Conservation (phyloP, 2,113 vertebrate species). For the Chiloscyllium plagiosum region DNA sequence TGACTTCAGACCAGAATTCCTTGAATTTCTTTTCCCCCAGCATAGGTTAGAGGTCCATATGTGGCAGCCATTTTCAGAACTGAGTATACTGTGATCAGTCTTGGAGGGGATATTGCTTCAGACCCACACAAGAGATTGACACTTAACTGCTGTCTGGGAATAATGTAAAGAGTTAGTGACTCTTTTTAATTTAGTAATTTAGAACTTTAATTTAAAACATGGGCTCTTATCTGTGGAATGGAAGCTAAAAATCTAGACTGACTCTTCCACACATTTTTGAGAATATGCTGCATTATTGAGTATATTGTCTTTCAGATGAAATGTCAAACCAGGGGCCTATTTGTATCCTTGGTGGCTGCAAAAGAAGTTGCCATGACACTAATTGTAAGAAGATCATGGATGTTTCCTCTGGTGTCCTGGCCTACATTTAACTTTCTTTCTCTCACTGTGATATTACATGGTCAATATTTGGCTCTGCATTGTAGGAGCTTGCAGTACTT, state of each 20-base stretch:
- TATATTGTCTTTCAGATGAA: not conserved
- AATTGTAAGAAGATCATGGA: not conserved
- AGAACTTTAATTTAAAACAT: too few species aligned
- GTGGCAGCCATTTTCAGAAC: too few species aligned
- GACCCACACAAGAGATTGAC: too few species aligned
- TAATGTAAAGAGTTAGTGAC: too few species aligned
- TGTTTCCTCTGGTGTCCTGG: not conserved
- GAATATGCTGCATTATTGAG: not conserved
- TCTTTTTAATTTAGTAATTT: too few species aligned
- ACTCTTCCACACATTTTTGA: not conserved
- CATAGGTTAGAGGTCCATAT: too few species aligned
- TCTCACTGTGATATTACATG: not conserved
- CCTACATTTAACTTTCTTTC: not conserved
- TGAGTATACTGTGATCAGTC: too few species aligned
- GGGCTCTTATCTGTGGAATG: too few species aligned
- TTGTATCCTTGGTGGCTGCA: not conserved
- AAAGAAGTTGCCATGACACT: not conserved
- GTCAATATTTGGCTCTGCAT: not conserved
- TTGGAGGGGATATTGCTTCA: too few species aligned
- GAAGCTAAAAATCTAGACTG: not conserved
- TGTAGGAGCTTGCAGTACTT: not conserved
- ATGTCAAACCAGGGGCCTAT: not conserved
- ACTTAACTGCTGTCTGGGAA: too few species aligned
- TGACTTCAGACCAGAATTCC: too few species aligned
- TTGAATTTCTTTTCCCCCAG: too few species aligned